These are phyloP conservation scores for Nylanderia fulva DNA, from an alignment of 1,140 invertebrate genomes.

Conservation along the genomic window DNA sequence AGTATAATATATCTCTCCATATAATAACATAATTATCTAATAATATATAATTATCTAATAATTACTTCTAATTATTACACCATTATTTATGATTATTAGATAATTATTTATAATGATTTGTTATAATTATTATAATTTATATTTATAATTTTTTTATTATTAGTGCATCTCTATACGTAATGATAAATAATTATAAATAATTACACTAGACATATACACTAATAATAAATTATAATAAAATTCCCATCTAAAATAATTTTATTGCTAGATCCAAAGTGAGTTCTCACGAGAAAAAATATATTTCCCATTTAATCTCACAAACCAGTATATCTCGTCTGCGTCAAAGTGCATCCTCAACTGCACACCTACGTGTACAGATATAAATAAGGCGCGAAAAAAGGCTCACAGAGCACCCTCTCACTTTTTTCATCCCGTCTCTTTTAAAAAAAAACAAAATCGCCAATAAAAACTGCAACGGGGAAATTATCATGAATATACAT, in stretches of 20 bases:
- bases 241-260: no score
- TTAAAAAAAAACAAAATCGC: not conserved
- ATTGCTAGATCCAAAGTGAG: not conserved
- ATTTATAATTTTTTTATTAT: no score
- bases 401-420: not conserved
- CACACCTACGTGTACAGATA: not conserved
- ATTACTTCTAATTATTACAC: not conserved
- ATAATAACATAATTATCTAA: no score
- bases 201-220: no score
- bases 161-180: no score
- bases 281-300: not conserved
- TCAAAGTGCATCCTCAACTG: not conserved
- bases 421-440: not conserved
- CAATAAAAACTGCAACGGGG: not conserved
- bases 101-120: no score
- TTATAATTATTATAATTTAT: no score
- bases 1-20: no score
- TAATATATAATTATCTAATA: no score
- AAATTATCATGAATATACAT: conserved; percentile 29
- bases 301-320: not conserved
- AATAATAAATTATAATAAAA: no score
- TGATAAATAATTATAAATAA: no score
- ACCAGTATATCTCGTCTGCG: not conserved
- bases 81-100: no score
- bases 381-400: conserved; percentile 14